These are phyloP conservation scores for Centroberyx gerrardi DNA, from an alignment of 2,797 vertebrate species.

Conservation along the genomic window DNA sequence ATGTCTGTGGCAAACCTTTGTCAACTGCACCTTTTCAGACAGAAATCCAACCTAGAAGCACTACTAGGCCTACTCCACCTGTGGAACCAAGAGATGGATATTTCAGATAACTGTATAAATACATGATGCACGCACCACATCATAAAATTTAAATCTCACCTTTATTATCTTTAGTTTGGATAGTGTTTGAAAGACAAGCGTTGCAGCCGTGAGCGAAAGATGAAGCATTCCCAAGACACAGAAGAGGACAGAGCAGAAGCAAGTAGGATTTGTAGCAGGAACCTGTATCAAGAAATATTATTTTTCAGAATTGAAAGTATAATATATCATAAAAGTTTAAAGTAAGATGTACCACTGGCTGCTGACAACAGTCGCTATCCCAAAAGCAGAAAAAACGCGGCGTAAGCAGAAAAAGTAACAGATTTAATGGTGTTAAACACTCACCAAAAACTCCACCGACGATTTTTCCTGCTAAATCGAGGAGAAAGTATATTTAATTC, in stretches of 20 bases:
- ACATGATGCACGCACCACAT: conserved; percentile 1
- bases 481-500: no score
- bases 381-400: not conserved
- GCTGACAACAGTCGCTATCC: not conserved
- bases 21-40: no score
- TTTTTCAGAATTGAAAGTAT: not conserved
- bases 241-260: not conserved
- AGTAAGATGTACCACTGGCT: no score
- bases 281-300: not conserved
- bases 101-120: not conserved
- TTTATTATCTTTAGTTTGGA: not conserved
- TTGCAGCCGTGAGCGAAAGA: not conserved
- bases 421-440: not conserved
- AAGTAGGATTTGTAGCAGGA: conserved; percentile 16
- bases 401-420: not conserved
- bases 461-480: no score
- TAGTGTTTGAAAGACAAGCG: conserved; percentile 7
- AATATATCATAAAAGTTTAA: not conserved
- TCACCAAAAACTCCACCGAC: not conserved
- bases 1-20: no score
- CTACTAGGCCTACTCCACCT: not conserved
- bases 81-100: not conserved
- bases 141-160: conserved; percentile 18
- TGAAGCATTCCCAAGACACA: not conserved
- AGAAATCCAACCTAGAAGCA: no score